Percentiles rank a stretch among this genome's conserved stretches.
Conservation (phyloP, 2,113 vertebrate species). For the Parus major region DNA sequence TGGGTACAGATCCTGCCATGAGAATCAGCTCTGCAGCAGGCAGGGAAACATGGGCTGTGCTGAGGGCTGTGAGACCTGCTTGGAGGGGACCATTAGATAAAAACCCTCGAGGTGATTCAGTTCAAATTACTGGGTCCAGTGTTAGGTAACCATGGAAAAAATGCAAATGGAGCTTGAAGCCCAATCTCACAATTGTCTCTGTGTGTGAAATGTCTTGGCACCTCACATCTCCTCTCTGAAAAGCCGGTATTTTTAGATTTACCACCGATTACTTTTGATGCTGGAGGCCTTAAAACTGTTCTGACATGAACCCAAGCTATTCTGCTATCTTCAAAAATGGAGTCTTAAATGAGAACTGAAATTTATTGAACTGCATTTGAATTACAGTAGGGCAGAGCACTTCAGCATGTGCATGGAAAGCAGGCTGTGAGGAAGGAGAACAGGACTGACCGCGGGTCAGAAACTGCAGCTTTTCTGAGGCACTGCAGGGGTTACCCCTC, state of each 20-base stretch:
- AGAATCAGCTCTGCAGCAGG: not conserved
- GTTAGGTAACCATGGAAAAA: not conserved
- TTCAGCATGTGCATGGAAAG: not conserved
- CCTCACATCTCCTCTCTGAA: not conserved
- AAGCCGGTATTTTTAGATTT: slow-evolving; percentile 11
- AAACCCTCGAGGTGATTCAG: not conserved
- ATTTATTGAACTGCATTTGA: not conserved
- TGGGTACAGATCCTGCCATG: not conserved
- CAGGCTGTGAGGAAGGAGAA: not conserved
- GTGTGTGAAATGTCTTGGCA: not conserved
- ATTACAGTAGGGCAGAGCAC: not conserved
- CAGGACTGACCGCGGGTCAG: not conserved
- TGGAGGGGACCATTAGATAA: not conserved
- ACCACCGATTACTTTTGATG: not conserved
- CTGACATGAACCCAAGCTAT: not conserved
- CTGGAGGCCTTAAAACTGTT: slow-evolving; percentile 26
- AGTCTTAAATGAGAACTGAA: not conserved
- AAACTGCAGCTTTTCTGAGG: not conserved
- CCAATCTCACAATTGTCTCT: not conserved
- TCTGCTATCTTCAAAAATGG: not conserved
- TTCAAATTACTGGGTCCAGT: not conserved
- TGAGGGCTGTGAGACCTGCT: not conserved
- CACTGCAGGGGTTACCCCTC: not conserved
- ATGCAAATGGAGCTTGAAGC: not conserved
- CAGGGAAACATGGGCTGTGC: not conserved